Percentiles rank a stretch among this genome's conserved stretches.
Conservation (phyloP, 2,888 invertebrate genomes). For the Zhengitettix transpicula region DNA sequence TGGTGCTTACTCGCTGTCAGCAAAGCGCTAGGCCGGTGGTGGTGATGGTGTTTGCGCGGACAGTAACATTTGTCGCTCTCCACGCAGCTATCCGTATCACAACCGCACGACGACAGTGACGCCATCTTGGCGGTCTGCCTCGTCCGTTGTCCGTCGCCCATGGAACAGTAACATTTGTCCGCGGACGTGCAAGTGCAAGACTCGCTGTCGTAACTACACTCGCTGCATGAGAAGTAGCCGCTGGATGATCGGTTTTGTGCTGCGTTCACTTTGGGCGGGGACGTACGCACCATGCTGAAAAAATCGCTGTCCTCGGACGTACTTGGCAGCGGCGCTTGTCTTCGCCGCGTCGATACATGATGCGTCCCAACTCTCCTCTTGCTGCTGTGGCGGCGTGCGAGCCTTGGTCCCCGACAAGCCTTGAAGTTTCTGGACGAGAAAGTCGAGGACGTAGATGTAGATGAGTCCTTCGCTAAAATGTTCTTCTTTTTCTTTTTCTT, state of each 20-base stretch:
- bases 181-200: constrained; percentile 63
- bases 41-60: constrained; percentile 18
- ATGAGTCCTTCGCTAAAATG: not conserved
- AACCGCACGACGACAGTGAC: constrained; percentile 44
- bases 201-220: constrained; percentile 72
- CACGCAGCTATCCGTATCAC: constrained; percentile 73
- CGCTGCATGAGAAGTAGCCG: constrained; percentile 71
- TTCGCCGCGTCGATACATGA: not conserved
- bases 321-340: constrained; percentile 21
- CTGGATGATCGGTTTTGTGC: constrained; percentile 29
- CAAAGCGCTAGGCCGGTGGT: constrained; percentile 1
- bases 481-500: not conserved
- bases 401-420: no score
- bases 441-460: constrained; percentile 5
- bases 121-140: not conserved
- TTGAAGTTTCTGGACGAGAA: not conserved
- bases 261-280: constrained; percentile 18
- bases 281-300: constrained; percentile 22
- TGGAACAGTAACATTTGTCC: constrained; percentile 73
- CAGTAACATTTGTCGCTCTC: constrained; percentile 83
- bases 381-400: constrained; percentile 1
- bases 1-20: constrained; percentile 1
- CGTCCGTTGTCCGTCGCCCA: constrained; percentile 34
- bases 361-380: constrained; percentile 2
- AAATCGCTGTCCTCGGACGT: constrained; percentile 32